Evolutionary conservation across 2,797 vertebrate genomes (phyloP), one percentile per base, ranked within the genome.

Genomic region (Chaetodon trifasciatus): DNA sequence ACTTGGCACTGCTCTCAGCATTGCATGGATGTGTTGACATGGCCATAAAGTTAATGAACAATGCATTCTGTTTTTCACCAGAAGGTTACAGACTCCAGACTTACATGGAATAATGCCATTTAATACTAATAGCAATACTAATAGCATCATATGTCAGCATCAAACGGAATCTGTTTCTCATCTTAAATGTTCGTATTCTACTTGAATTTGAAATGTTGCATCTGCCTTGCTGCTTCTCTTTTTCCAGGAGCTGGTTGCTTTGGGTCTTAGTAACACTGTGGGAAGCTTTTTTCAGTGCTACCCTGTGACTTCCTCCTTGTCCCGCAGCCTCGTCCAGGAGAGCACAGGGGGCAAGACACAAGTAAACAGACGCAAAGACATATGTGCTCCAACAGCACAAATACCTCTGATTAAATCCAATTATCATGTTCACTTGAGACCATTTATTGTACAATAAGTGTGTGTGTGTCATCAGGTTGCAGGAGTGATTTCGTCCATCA

Each of bases 241-340:
- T 50, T 71, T 73, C 4, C 91, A 99, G 98, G 98, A 99, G 91
- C 93, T 99, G 91, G 92, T 99, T 0, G 97, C 98, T 0, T 62
- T 98, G 57, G 98, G 98, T 37, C 89, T 99, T 39, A 94, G 95
- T 84, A 99, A 99, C 90, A 80, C 95, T 15, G 10, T 97, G 0
- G 97, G 98, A 0, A 90, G 96, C 23, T 94, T 97, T 83, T 99
- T 99, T 88, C 96, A 96, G 67, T 98, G 98, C 82, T 98, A 97
- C 23, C 93, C 96, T 2, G 96, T 99, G 84, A 97, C 97, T 66
- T 96, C 97, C 21, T 98, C 98, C 24, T 92, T 99, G 96, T 98
- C 98, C 0, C 96, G 97, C 49, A 97, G 96, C 74, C 94, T 99
- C 42, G 95, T 99, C 13, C 97, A 98, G 92, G 98, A 98, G 89